phyloP scores from a whole-genome alignment of 2,888 invertebrate genomes.

The Electrophaes corylata region DNA sequence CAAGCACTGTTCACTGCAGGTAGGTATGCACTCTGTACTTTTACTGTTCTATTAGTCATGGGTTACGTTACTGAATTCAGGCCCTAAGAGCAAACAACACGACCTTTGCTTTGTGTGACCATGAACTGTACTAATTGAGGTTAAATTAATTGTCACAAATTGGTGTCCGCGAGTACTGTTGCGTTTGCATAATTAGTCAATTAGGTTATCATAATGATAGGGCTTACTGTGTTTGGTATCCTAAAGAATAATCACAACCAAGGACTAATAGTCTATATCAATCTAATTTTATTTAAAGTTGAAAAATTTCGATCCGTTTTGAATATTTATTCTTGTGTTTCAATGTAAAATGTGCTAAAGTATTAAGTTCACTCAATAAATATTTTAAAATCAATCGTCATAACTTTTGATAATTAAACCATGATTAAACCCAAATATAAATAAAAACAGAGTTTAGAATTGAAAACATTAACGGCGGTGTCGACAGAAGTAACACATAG shows the following conservation, averaged over 20 bases:
- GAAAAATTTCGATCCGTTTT: no score
- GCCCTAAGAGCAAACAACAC: conserved; percentile 21
- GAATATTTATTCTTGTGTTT: no score
- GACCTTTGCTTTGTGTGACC: conserved; percentile 30
- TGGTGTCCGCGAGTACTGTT: conserved; percentile 47
- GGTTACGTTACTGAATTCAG: neutral
- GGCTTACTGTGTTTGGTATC: neutral
- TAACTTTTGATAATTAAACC: no score
- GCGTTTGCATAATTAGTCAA: conserved; percentile 48
- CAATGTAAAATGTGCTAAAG: no score
- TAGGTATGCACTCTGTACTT: neutral
- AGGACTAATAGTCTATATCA: no score
- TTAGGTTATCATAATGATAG: conserved; percentile 23
- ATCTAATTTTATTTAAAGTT: no score
- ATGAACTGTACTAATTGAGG: conserved; percentile 63
- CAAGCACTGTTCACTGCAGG: no score
- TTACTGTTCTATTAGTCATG: neutral
- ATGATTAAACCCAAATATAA: conserved; percentile 21
- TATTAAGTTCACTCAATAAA: no score
- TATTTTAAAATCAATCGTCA: no score
- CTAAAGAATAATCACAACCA: neutral
- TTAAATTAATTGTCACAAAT: conserved; percentile 76
- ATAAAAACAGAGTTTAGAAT: conserved; percentile 32
- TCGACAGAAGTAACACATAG: conserved; percentile 45
- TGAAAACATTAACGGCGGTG: conserved; percentile 41